phyloP scores from a whole-genome alignment of 2,113 vertebrate species.

The Dasypus novemcinctus region DNA sequence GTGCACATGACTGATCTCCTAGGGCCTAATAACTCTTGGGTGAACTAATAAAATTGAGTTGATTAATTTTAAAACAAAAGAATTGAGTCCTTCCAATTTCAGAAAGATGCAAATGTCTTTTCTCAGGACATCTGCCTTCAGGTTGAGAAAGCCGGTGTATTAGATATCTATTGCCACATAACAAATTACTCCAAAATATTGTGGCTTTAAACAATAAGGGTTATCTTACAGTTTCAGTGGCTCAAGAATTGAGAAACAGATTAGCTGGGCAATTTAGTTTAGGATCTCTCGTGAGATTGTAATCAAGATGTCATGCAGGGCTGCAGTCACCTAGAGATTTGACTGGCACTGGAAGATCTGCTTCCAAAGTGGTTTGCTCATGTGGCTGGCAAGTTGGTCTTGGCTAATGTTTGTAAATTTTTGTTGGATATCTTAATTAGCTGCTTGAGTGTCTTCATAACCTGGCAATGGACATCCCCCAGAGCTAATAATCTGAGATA shows the following conservation, averaged over 20 bases:
- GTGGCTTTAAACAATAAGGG: neutral
- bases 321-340: neutral
- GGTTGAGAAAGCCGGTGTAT: neutral
- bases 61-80: slow-evolving; percentile 12
- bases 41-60: neutral
- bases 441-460: neutral
- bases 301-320: neutral
- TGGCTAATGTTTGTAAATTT: neutral
- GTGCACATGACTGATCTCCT: neutral
- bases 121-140: neutral
- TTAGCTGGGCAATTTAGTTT: neutral
- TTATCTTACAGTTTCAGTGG: neutral
- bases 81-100: neutral
- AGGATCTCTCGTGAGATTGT: neutral
- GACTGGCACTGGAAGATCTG: neutral
- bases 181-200: neutral
- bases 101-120: neutral
- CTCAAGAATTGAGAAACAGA: neutral
- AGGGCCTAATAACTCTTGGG: neutral
- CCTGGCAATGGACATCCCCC: neutral
- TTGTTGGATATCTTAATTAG: neutral
- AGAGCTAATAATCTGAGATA: neutral
- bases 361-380: neutral
- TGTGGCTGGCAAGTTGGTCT: neutral
- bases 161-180: neutral